Base-by-base conservation (phyloP, 2,113 vertebrate species). In the Origma solitaria region DNA sequence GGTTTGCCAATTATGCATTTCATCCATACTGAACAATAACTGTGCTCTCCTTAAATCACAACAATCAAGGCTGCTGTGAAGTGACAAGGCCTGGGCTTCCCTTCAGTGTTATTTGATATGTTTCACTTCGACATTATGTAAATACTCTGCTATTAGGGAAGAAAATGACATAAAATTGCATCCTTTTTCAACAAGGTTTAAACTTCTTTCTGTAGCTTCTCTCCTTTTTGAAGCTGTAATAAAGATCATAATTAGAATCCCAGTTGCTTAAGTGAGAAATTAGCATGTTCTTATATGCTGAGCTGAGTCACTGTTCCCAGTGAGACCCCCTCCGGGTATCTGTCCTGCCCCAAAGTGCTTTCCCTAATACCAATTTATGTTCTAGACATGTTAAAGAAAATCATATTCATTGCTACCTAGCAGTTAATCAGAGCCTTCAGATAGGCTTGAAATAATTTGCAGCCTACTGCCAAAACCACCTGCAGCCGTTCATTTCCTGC, bases 181-280 rank as follows among this genome's bases (percentile, higher is more conserved):
- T 94, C 90, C 68, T 80, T 88, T 90, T 44, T 92, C 88, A 81
- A 75, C 68, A 44, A 94, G 79, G 57, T 88, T 94, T 94, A 80
- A 95, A 71, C 56, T 88, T 91, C 82, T 93, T 93, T 91, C 93
- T 73, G 82, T 82, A 83, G 93, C 76, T 93, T 94, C 92, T 92
- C 53, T 94, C 56, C 51, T 57, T 90, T 96, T 71, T 86, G 91
- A 95, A 94, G 82, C 86, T 84, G 80, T 92, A 97, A 93, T 95
- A 88, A 94, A 93, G 82, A 81, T 93, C 56, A 49, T 93, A 92
- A 96, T 97, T 97, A 97, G 88, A 93, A 88, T 94, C 86, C 94
- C 72, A 81, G 91, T 94, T 92, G 88, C 92, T 93, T 96, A 95
- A 97, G 95, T 86, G 91, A 94, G 94, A 95, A 95, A 97, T 97